Conservation (phyloP, 2,113 vertebrate genomes). For the Eclectus roratus region DNA sequence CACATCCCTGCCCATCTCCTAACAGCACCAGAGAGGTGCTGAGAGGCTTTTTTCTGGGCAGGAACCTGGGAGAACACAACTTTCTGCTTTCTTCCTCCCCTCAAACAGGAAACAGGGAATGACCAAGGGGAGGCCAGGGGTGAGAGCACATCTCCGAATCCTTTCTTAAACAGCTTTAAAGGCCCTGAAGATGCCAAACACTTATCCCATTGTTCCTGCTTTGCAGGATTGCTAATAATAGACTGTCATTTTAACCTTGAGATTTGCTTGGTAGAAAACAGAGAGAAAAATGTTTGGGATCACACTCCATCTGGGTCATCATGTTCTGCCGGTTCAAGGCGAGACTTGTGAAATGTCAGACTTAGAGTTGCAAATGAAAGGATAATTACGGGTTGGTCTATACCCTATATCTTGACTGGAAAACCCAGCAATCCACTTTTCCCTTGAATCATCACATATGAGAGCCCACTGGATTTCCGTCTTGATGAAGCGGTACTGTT, state of each 20-base stretch:
- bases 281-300: neutral
- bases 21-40: neutral
- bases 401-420: neutral
- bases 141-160: neutral
- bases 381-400: neutral
- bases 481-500: neutral
- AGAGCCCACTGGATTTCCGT: neutral
- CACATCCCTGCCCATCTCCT: neutral
- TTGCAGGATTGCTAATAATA: neutral
- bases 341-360: neutral
- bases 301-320: neutral
- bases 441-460: neutral
- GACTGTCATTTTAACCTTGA: neutral
- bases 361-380: neutral
- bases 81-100: neutral
- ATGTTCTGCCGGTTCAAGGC: neutral
- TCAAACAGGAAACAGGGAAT: neutral
- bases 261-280: neutral
- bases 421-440: neutral
- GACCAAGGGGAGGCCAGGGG: neutral
- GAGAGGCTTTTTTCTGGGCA: neutral
- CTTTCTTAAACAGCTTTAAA: fast-evolving
- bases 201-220: neutral
- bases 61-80: neutral
- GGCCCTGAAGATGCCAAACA: neutral